Conservation (phyloP, 2,797 vertebrate species). For the Smutsia temminckii region DNA sequence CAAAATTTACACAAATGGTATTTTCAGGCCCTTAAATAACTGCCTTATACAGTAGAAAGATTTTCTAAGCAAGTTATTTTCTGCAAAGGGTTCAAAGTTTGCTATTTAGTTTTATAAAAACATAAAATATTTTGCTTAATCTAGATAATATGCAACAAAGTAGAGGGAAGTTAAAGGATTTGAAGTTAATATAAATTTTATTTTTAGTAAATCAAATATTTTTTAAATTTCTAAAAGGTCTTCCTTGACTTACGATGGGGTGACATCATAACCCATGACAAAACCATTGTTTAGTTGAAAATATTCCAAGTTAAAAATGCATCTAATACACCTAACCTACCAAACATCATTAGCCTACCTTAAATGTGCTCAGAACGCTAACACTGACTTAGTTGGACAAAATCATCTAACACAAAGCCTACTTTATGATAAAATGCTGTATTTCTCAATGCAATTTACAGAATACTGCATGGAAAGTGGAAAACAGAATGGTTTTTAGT, state of each 20-base stretch:
- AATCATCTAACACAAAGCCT: not conserved
- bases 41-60: not conserved
- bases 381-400: not conserved
- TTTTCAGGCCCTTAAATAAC: slow-evolving; percentile 43
- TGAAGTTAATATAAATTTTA: not conserved
- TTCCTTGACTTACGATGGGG: not conserved
- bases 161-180: not conserved
- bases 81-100: slow-evolving; percentile 20
- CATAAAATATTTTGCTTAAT: not conserved
- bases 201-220: slow-evolving; percentile 23
- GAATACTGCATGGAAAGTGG: not conserved
- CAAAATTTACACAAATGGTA: slow-evolving; percentile 37
- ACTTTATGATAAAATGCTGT: not conserved
- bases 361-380: not conserved
- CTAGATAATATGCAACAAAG: slow-evolving; percentile 23
- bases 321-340: not conserved
- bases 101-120: slow-evolving; percentile 8
- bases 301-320: not conserved
- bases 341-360: not conserved
- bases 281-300: not conserved
- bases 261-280: not conserved
- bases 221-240: slow-evolving; percentile 30
- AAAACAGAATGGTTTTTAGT: not conserved
- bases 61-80: slow-evolving; percentile 57
- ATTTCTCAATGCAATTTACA: not conserved